A percentile compares a stretch with the other conserved stretches of the same genome.
Evolutionary conservation across 2,113 vertebrate species (phyloP).

Genomic region (Propithecus coquereli): DNA sequence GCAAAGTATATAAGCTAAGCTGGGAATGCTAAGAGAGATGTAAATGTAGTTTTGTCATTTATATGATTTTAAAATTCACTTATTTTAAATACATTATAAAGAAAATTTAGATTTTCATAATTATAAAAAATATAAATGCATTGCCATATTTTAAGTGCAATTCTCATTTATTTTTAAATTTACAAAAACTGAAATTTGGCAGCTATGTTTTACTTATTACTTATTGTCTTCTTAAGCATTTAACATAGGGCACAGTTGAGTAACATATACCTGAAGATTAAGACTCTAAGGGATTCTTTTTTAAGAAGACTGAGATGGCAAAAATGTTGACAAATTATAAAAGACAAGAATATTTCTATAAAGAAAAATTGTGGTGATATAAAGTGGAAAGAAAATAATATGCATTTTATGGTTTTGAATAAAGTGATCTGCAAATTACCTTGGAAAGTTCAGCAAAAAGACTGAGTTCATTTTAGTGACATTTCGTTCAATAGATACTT

Average conservation of each 20-base stretch:
- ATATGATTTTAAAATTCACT: background rate
- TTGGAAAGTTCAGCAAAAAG: background rate
- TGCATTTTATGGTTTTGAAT: slow-evolving; percentile 26
- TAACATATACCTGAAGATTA: background rate
- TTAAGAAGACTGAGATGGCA: background rate
- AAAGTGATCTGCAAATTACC: background rate
- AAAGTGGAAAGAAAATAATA: slow-evolving; percentile 32
- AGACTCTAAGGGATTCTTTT: background rate
- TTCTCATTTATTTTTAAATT: background rate
- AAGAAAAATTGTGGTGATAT: background rate
- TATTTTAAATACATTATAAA: background rate
- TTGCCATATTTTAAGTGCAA: background rate
- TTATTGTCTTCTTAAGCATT: background rate
- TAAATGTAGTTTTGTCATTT: background rate
- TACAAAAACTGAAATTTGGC: background rate
- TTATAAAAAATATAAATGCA: background rate
- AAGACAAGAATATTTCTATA: background rate
- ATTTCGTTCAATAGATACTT: background rate
- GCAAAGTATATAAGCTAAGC: background rate
- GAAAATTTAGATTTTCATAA: background rate
- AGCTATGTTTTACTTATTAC: background rate
- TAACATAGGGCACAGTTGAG: background rate
- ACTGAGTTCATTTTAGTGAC: slow-evolving; percentile 10
- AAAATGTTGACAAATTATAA: background rate
- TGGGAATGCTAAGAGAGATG: background rate